Evolutionary conservation across 2,113 vertebrate species (phyloP), one percentile per base, ranked within the genome.

Genomic region (Osmerus mordax): DNA sequence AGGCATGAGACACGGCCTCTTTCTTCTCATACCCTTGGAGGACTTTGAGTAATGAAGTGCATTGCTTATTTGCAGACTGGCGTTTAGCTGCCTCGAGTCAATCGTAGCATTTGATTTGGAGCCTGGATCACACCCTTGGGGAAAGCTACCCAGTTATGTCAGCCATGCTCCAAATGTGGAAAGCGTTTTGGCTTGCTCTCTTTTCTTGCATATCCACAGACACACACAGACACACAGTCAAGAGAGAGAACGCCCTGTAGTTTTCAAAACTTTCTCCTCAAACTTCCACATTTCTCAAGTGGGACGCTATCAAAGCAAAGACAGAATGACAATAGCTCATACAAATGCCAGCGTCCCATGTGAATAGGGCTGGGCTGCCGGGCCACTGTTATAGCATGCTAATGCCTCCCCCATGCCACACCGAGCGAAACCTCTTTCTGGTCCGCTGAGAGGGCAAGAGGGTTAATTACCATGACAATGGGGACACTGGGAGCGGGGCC

Each of bases 401-500:
- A 94, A 95, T 90, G 89, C 94, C 91, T 92, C 84, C 78, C 85
- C 81, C 70, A 88, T 86, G 82, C 86, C 84, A 86, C 81, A 86
- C 91, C 89, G 92, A 89, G 88, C 83, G 2, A 28, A 88, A 92
- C 85, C 87, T 89, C 90, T 87, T 87, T 85, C 87, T 12, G 90
- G 86, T 91, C 53, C 87, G 90, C 87, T 87, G 72, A 88, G 92
- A 87, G 82, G 87, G 88, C 89, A 88, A 84, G 86, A 83, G 81
- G 90, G 89, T 91, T 87, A 87, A 87, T 95, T 93, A 93, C 78
- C 92, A 93, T 91, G 90, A 94, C 91, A 94, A 96, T 92, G 78
- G 86, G 85, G 82, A 84, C 73, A 62, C 87, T 75, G 81, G 84
- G 85, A 75, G 81, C 79, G 86, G 87, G 89, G 84, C 80, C 73